Conservation (phyloP, 2,797 vertebrate genomes). For the Myripristis murdjan region DNA sequence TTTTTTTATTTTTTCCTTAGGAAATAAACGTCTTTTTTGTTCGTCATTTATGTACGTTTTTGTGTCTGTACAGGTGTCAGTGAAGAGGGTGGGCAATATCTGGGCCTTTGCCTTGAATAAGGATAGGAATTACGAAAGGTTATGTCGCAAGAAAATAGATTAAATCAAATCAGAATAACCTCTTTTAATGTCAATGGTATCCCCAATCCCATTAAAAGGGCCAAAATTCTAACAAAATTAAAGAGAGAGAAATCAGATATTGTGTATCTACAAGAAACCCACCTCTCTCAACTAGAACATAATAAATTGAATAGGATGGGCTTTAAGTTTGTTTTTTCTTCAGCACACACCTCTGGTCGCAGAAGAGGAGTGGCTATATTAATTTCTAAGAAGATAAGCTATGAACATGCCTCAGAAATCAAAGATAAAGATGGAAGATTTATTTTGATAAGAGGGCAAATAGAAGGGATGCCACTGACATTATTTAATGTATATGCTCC, state of each 20-base stretch:
- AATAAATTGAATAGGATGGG: constrained; percentile 31
- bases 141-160: too few species aligned
- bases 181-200: too few species aligned
- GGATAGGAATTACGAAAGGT: too few species aligned
- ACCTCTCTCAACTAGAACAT: constrained; percentile 23
- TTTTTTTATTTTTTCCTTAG: too few species aligned
- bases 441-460: constrained; percentile 13
- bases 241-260: constrained; percentile 47
- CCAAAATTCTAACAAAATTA: constrained; percentile 29
- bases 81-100: too few species aligned
- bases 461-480: constrained; percentile 8
- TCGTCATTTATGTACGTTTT: too few species aligned
- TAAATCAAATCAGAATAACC: too few species aligned
- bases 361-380: constrained; percentile 26
- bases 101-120: too few species aligned
- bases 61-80: too few species aligned
- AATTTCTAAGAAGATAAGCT: constrained; percentile 24
- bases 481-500: constrained; percentile 33
- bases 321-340: constrained; percentile 32
- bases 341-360: neutral
- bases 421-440: constrained; percentile 44
- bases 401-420: constrained; percentile 41
- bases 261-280: constrained; percentile 30
- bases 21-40: too few species aligned
- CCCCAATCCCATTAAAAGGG: constrained; percentile 26